Base-by-base conservation (phyloP, 2,888 invertebrate species). In the Sisyra terminalis region DNA sequence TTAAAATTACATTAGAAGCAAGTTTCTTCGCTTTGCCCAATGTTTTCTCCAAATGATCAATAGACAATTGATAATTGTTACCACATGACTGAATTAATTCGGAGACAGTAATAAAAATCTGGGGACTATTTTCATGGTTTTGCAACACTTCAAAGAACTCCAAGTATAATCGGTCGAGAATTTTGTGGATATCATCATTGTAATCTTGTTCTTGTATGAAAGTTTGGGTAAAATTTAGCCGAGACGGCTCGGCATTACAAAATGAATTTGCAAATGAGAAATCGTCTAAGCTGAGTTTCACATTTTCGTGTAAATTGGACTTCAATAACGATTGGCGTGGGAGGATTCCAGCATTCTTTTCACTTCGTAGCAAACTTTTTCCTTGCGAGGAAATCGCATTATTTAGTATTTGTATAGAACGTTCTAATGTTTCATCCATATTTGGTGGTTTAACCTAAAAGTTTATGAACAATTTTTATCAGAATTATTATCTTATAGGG, bases 121-220 rank as follows among this genome's bases (percentile, higher is more conserved):
- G 59, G 44, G 55, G 52, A 32, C 53, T 54, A 36, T 53, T 57
- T 13, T 57, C 50, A 49, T 56, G 52, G 11, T 55, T 51, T 46
- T 63, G 60, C 6, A 61, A 44, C 30, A 59, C 51, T 48, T 61
- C 59, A 46, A 59, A 60, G 50, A 61, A 64, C 42, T 62, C 61
- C n/a, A 53, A 49, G 45, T 57, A 59, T 34, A 64, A 52, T 48
- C 54, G 54, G 47, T 60, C 57, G 3, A 56, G 46, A n/a, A 59
- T 40, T 30, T 40, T 29, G 10, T 16, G 29, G 29, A 16, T 30
- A n/a, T 30, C 30, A 7, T 24, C 8, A 15, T 29, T 40, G 13
- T 29, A 30, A 30, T 13, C 14, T 13, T 13, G 11, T 3, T 14
- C 40, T 15, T 40, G n/a, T 14, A 30, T 14, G 10, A 30, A n/a